Evolutionary conservation across 2,888 invertebrate species (phyloP).

Genomic region (Malachius bipustulatus): DNA sequence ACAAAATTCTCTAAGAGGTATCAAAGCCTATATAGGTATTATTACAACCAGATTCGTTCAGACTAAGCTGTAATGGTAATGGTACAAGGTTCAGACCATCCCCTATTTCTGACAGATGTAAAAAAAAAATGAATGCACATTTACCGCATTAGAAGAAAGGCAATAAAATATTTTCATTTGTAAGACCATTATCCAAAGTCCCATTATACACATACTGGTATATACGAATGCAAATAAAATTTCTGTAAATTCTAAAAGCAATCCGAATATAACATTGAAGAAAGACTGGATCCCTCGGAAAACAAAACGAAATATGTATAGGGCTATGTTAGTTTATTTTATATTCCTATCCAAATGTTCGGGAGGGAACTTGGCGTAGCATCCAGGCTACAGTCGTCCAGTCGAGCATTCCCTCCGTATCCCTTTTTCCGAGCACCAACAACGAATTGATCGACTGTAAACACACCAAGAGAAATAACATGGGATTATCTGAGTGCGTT

Average conservation of each 20-base stretch:
- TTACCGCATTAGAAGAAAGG: too few species aligned
- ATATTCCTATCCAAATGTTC: conserved; percentile 38
- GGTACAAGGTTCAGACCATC: too few species aligned
- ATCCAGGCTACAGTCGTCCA: conserved; percentile 25
- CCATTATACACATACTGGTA: too few species aligned
- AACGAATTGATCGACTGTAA: conserved; percentile 26
- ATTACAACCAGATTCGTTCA: too few species aligned
- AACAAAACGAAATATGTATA: conserved; percentile 35
- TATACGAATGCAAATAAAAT: conserved; percentile 18
- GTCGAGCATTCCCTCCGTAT: conserved; percentile 7
- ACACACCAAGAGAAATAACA: conserved; percentile 40
- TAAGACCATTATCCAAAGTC: too few species aligned
- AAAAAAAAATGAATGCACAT: too few species aligned
- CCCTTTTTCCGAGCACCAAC: conserved; percentile 10
- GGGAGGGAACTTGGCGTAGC: conserved; percentile 30
- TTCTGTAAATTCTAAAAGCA: conserved; percentile 25
- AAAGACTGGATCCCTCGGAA: conserved; percentile 32
- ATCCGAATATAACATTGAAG: conserved; percentile 31
- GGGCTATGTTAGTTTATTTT: conserved; percentile 36
- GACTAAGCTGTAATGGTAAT: too few species aligned
- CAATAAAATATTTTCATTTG: too few species aligned
- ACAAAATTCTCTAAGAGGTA: too few species aligned
- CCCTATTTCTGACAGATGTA: too few species aligned
- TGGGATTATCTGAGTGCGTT: conserved; percentile 41
- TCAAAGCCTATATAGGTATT: too few species aligned